phyloP scores from a whole-genome alignment of 2,797 vertebrate species.

The Petrocephalus sullivani region DNA sequence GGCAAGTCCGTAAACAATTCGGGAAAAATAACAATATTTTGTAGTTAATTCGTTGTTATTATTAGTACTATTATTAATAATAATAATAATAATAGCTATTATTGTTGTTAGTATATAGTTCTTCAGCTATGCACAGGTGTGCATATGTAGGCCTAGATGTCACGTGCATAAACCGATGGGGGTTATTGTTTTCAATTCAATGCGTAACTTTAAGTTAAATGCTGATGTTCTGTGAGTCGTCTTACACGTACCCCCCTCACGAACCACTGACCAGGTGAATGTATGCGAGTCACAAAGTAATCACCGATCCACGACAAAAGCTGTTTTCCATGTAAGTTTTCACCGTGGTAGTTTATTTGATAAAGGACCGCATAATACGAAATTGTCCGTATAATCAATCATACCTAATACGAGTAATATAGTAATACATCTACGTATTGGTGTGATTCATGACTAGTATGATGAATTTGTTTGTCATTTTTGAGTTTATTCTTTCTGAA shows the following conservation, averaged over 20 bases:
- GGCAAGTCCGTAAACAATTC: background rate
- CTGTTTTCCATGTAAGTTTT: background rate
- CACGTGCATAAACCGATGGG: no score
- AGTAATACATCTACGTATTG: background rate
- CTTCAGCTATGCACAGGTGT: background rate
- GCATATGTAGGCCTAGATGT: background rate
- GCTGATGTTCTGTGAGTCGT: background rate
- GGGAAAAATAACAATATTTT: background rate
- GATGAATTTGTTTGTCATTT: background rate
- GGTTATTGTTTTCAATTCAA: background rate
- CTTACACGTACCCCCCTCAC: background rate
- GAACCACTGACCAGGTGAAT: background rate
- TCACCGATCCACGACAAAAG: background rate
- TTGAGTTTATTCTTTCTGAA: background rate
- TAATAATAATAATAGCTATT: no score
- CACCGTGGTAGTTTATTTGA: background rate
- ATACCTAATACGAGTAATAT: background rate
- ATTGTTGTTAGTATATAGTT: background rate
- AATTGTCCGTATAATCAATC: background rate
- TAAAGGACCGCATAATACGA: background rate
- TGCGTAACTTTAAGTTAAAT: background rate
- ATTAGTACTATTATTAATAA: background rate
- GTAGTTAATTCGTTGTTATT: background rate
- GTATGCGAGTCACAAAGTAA: background rate
- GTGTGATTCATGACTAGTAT: background rate